Base-by-base conservation (phyloP, 2,888 invertebrate species). In the Drosophila conformis region DNA sequence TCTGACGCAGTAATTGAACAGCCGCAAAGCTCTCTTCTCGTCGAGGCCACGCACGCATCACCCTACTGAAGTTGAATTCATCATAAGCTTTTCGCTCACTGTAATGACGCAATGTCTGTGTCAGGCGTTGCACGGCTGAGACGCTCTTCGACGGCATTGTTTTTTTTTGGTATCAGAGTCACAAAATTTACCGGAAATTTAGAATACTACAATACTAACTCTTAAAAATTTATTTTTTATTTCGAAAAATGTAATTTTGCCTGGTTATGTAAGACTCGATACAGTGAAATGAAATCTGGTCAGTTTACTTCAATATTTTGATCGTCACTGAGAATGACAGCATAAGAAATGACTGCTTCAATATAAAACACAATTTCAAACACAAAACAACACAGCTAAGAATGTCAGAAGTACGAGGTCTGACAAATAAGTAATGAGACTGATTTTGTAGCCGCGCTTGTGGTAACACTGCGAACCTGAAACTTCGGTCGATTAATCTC, bases 11-110 rank as follows among this genome's bases (percentile, higher is more conserved):
- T 2, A 80, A 8, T 5, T 80, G 71, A 0, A 40, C 15, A 10
- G 69, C 83, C 0, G 86, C 88, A 7, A 36, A 85, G 4, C 35
- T 18, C 4, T 88, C 83, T 31, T 88, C 83, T 0, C 89, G 63
- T 10, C 31, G 10, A 0, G 83, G 89, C 88, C 88, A 87, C 2
- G 40, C 10, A 0, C 48, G 68, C 1, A 42, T 10, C 15, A 36
- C 35, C 15, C 31, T 38, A 4, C 31, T 31, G 6, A 60, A 11
- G 7, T 49, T 48, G 2, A 66, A 11, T 1, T 63, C 35, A 40
- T 63, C 65, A 3, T 54, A 54, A 4, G 51, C 21, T 4, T 53
- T 64, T 10, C 56, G 3, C 0, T 57, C 65, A 15, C 68, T 63
- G 13, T 36, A 80, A 7, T 68, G 13, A 0, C 62, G 62, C n/a